Base-by-base conservation (phyloP, 2,797 vertebrate genomes). In the Poeciliopsis gracilis region DNA sequence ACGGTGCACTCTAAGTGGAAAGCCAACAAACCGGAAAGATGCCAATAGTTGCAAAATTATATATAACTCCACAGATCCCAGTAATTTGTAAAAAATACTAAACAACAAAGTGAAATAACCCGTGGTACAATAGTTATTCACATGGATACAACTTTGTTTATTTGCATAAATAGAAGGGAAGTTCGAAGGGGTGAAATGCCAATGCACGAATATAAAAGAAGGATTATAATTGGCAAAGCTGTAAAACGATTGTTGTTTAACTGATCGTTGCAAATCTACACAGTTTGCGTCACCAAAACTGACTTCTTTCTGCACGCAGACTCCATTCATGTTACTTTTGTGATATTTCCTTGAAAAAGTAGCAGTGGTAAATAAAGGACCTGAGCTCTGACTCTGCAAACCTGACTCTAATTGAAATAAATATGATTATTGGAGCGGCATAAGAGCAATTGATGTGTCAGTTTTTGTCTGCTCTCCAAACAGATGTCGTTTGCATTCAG, bases 401-500 rank as follows among this genome's bases (percentile, higher is more conserved):
- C 23, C 36, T 25, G 20, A 67, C 10, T 67, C 20, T 25, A 38
- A 69, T 69, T 15, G 38, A 69, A 43, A 23, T 69, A n/a, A 5
- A 43, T 43, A 7, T 25, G 23, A 51, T 20, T 18, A 59, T 5
- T 30, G 28, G 28, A 5, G 30, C 1, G 2, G 28, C 59, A 61
- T 33, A 30, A 5, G 28, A 49, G 45, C 10, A 30, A 2, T 51
- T 49, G 49, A 36, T 55, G 25, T 63, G 15, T 49, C 45, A 72
- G 41, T 51, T 72, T 10, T 23, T 28, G n/a, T 23, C 30, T 66
- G n/a, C 47, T 70, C 51, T 71, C 73, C 72, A 45, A 67, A 72
- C 61, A 43, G 49, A 80, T 83, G 59, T 30, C 53, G 9, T 86
- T 88, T 88, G 81, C 81, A 84, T 86, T 90, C 77, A 81, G 43